Base-by-base conservation (phyloP, 2,888 invertebrate genomes). In the Brachypalpus laphriformis region DNA sequence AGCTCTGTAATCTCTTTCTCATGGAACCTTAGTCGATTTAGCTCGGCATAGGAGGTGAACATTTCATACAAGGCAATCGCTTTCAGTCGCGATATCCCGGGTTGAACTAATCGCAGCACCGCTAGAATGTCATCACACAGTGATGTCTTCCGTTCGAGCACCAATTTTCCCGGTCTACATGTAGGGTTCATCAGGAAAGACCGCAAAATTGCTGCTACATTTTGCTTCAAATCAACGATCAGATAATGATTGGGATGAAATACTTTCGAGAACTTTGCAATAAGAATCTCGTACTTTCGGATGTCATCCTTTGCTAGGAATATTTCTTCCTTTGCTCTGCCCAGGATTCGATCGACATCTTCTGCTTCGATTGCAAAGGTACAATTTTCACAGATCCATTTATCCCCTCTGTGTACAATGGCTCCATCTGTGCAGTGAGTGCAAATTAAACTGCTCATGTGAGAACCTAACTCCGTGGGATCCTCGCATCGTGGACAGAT, bases 21-120 rank as follows among this genome's bases (percentile, higher is more conserved):
- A 18, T 87, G 89, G 63, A 88, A 91, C 20, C 88, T 82, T 40
- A 91, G 88, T 2, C 91, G 87, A 22, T 88, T 88, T 22, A 96
- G 89, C 87, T 95, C 93, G 2, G 95, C 93, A 87, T 94, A 92
- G 0, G 96, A 94, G 14, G 94, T 93, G 89, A 96, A 96, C 87
- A 96, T 92, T 90, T 97, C 97, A 88, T 96, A 97, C 42, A 96
- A 89, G 8, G 95, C 94, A 65, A 97, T 94, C 0, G 95, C 96
- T 94, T 90, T 91, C 4, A 91, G 66, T 8, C 92, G 87, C 0
- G 91, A 91, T 42, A 92, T 89, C 0, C 91, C 91, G 1, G 96
- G 96, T 82, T 95, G 95, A 1, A 96, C 90, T 31, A 93, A 93
- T 81, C 95, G 94, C 0, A 96, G 90, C 0, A 96, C 93, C 0